phyloP scores from a whole-genome alignment of 2,113 vertebrate species.

The Hemichromis elongatus region DNA sequence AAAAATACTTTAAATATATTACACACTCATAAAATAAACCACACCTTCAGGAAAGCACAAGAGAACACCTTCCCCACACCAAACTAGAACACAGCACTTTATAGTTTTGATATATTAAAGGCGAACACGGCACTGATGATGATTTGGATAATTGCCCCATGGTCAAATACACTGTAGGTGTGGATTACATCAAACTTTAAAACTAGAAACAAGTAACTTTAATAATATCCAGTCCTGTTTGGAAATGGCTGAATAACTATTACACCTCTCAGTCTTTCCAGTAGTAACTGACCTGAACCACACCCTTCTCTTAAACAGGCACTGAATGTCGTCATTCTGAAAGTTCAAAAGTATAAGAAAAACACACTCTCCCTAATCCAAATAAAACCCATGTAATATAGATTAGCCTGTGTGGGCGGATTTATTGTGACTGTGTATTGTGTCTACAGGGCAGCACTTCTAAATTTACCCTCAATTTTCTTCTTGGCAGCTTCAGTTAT shows the following conservation, averaged over 20 bases:
- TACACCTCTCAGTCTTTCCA: neutral
- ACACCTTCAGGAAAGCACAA: neutral
- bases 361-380: neutral
- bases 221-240: rapidly evolving
- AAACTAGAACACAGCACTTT: neutral
- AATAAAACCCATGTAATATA: neutral
- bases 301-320: neutral
- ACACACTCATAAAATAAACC: neutral
- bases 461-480: neutral
- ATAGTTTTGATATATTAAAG: neutral
- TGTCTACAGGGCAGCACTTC: neutral
- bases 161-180: neutral
- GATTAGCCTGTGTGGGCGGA: neutral
- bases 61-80: neutral
- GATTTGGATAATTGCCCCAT: neutral
- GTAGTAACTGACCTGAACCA: neutral
- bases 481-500: neutral
- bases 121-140: neutral
- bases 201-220: neutral
- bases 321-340: neutral
- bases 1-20: neutral
- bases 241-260: neutral
- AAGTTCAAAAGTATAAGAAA: neutral
- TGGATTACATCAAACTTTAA: neutral
- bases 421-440: neutral